Evolutionary conservation across 1,140 invertebrate species (phyloP).

Genomic region (Drosophila tristis): DNA sequence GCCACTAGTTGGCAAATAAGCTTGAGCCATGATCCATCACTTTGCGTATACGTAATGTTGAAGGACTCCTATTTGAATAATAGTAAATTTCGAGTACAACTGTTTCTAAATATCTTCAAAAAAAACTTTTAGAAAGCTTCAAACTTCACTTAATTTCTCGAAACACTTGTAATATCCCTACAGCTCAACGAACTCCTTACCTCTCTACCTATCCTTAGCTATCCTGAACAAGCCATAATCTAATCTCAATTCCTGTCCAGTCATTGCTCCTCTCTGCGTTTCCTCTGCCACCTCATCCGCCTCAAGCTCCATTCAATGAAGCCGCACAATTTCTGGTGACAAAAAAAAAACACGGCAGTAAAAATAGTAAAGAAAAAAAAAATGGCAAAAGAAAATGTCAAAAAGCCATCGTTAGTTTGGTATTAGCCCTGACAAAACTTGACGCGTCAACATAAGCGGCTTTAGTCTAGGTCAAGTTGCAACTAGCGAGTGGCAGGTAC

Average conservation of each 20-base stretch:
- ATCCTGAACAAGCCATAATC: conserved; percentile 32
- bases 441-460: conserved; percentile 72
- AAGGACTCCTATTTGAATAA: no score
- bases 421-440: conserved; percentile 60
- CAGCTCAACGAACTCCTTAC: neutral
- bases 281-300: conserved; percentile 1
- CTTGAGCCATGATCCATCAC: conserved; percentile 1
- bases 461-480: conserved; percentile 78
- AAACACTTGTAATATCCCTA: no score
- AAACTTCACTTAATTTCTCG: neutral
- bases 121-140: neutral
- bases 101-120: no score
- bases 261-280: neutral
- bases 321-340: conserved; percentile 57
- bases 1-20: neutral
- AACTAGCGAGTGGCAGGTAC: conserved; percentile 18
- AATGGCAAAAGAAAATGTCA: conserved; percentile 50
- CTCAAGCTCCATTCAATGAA: conserved; percentile 42
- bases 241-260: conserved; percentile 25
- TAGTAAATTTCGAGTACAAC: no score
- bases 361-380: conserved; percentile 30
- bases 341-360: conserved; percentile 18
- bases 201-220: neutral
- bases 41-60: conserved; percentile 47
- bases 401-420: conserved; percentile 63